phyloP scores from a whole-genome alignment of 2,113 vertebrate species.

The Hippocampus barbouri region DNA sequence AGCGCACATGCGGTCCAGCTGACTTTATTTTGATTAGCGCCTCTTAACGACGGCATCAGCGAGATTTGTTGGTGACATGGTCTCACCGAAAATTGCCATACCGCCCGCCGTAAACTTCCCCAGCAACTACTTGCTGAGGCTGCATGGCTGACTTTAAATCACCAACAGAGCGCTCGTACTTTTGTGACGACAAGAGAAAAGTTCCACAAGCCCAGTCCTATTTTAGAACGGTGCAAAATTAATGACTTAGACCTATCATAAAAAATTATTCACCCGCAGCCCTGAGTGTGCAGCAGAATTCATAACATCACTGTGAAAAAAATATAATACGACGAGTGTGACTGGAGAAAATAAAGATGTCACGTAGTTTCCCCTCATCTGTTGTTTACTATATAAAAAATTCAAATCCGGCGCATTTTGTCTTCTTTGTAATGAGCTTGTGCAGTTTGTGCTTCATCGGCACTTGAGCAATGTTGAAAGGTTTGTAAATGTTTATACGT shows the following conservation, averaged over 20 bases:
- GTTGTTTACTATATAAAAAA: conserved; percentile 32
- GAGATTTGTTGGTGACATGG: not conserved
- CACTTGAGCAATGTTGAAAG: not conserved
- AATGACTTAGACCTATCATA: conserved; percentile 15
- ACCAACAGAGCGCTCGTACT: not conserved
- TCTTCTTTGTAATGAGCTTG: not conserved
- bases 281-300: conserved; percentile 16
- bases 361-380: conserved; percentile 12
- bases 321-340: not conserved
- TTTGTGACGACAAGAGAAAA: conserved; percentile 16
- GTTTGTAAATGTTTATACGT: not conserved
- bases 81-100: not conserved
- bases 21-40: not conserved
- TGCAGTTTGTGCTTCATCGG: not conserved
- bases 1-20: not conserved
- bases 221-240: conserved; percentile 32
- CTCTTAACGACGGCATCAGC: not conserved
- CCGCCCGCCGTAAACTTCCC: conserved; percentile 6
- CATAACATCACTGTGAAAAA: conserved; percentile 15
- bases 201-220: not conserved
- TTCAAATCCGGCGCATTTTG: conserved; percentile 12
- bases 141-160: conserved; percentile 9
- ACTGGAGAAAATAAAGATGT: conserved; percentile 15
- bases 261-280: conserved; percentile 17
- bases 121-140: not conserved